Percentiles rank a stretch among this genome's conserved stretches.
These are phyloP conservation scores for Leptinotarsa haldemani DNA, from an alignment of 2,888 invertebrate genomes.

Conservation along the genomic window DNA sequence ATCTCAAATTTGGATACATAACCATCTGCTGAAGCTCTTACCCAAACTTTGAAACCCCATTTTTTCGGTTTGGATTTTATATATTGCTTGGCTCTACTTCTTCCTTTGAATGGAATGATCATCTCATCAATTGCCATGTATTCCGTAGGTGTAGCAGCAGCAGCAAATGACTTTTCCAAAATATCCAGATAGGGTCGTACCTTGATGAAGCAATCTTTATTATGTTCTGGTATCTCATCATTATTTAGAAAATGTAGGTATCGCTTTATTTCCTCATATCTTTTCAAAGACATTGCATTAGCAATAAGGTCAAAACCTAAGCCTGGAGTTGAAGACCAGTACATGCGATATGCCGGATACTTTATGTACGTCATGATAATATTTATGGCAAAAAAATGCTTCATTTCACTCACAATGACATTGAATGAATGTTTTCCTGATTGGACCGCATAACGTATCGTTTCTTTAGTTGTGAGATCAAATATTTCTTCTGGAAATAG, in stretches of 20 bases:
- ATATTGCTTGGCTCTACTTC: too few species aligned
- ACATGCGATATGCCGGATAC: slow-evolving; percentile 32
- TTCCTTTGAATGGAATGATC: too few species aligned
- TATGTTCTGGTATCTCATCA: neutral
- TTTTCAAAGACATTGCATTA: slow-evolving; percentile 6
- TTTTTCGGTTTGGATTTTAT: slow-evolving; percentile 1
- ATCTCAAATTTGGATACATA: slow-evolving; percentile 26
- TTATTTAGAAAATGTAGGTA: neutral
- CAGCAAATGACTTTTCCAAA: too few species aligned
- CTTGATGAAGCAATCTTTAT: neutral
- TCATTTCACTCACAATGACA: slow-evolving; percentile 24
- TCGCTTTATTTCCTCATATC: neutral
- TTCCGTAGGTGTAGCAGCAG: too few species aligned
- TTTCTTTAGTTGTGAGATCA: neutral
- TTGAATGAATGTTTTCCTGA: slow-evolving; percentile 14
- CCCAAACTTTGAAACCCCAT: slow-evolving; percentile 32
- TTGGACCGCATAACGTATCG: neutral
- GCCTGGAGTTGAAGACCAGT: slow-evolving; percentile 26
- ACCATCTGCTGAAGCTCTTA: slow-evolving; percentile 28
- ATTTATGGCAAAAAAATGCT: slow-evolving; percentile 32
- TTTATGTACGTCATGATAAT: slow-evolving; percentile 32
- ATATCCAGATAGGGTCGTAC: neutral
- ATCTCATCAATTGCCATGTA: too few species aligned
- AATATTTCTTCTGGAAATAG: slow-evolving; percentile 5
- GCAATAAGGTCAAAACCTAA: slow-evolving; percentile 18